phyloP scores from a whole-genome alignment of 2,888 invertebrate species.

The Odontocolon sp. region DNA sequence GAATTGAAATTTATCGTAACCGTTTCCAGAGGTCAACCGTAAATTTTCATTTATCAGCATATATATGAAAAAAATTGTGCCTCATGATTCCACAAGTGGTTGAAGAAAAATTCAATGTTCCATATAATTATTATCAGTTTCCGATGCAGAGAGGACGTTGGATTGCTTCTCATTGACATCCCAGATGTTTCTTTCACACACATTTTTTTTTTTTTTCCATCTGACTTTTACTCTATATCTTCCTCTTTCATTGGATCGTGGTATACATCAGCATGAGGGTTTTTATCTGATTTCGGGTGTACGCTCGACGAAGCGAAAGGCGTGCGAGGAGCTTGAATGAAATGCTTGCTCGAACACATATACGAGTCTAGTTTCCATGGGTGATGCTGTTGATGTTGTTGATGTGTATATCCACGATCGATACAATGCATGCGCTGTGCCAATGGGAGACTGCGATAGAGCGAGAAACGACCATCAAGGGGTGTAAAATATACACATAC shows the following conservation, averaged over 20 bases:
- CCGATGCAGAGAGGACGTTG: too few relatives aligned
- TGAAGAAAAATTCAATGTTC: too few relatives aligned
- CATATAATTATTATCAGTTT: too few relatives aligned
- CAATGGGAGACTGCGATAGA: slow-evolving; percentile 26
- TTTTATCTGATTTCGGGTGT: slow-evolving; percentile 33
- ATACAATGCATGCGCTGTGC: slow-evolving; percentile 38
- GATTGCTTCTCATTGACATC: too few relatives aligned
- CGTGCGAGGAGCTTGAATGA: slow-evolving; percentile 42
- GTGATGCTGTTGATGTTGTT: not conserved
- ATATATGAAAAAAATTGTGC: too few relatives aligned
- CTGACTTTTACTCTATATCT: not conserved
- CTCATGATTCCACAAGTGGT: too few relatives aligned
- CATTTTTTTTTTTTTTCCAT: not conserved
- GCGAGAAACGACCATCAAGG: slow-evolving; percentile 12
- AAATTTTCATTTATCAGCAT: too few relatives aligned
- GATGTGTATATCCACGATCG: slow-evolving; percentile 25
- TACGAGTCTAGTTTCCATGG: not conserved
- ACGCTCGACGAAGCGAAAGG: slow-evolving; percentile 40
- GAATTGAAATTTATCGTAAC: too few relatives aligned
- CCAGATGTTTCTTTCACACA: not conserved
- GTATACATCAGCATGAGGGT: slow-evolving; percentile 6
- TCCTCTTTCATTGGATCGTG: not conserved
- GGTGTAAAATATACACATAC: not conserved
- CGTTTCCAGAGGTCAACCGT: too few relatives aligned
- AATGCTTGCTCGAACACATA: slow-evolving; percentile 21